Evolutionary conservation across 2,113 vertebrate species (phyloP), one percentile per base, ranked within the genome.

Genomic region (Ursus arctos): DNA sequence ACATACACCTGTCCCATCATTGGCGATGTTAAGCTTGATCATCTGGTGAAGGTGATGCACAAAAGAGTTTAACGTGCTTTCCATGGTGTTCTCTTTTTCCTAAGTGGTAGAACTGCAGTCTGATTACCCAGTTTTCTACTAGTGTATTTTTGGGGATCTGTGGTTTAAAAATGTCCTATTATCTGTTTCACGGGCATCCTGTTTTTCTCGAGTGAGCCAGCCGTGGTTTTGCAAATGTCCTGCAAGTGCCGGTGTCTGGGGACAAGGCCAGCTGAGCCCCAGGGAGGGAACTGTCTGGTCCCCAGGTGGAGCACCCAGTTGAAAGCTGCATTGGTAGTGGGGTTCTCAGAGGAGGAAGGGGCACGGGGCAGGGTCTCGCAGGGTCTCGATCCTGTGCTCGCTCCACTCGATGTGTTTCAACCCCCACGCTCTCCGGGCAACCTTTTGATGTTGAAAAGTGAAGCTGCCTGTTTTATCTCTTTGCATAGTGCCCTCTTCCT

Each of bases 401-500:
- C 65, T 33, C 43, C 36, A 18, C 4, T 31, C 4, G 1, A 0
- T 49, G 65, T 9, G 2, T 63, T 57, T 69, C 71, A 11, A 4
- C n/a, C 51, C 33, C 43, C 26, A 9, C 5, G 0, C 22, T 24
- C 21, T 92, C 71, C 21, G 22, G 13, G 95, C 63, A 16, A 0
- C 8, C 1, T 43, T 71, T 28, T 49, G 59, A 26, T 65, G 28
- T 28, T 82, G 91, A 53, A 67, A 79, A 33, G 33, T 97, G 55
- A 95, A 40, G 24, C 55, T n/a, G 18, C 9, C 0, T 51, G 63
- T n/a, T 74, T 88, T 79, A 55, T 96, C 69, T 67, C 91, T 97
- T 65, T 97, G 69, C 51, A 69, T 98, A 99, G 99, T 92, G 59
- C 99, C 9, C 98, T 98, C 89, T 95, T 99, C 84, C 98, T 99